These are phyloP conservation scores for Montipora sp. DNA, from an alignment of 64 coral and sea anemone species.

Conservation along the genomic window DNA sequence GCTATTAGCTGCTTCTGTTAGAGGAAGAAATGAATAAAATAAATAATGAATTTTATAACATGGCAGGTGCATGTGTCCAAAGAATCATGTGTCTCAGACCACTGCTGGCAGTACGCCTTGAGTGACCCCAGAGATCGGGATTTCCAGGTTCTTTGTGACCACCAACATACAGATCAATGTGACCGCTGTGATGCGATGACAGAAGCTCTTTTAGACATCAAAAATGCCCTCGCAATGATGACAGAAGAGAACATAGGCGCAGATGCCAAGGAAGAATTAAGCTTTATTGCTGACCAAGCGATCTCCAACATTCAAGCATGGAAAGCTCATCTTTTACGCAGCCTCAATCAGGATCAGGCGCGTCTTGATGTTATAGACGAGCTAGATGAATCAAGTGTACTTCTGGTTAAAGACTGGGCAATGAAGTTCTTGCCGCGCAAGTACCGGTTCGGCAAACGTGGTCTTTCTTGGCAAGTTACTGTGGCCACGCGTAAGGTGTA, in stretches of 20 bases:
- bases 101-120: constrained; percentile 5
- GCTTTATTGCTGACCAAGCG: neutral
- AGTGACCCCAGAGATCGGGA: neutral
- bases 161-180: neutral
- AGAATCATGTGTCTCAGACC: neutral
- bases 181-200: neutral
- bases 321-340: constrained; percentile 27
- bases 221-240: neutral
- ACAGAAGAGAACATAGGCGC: neutral
- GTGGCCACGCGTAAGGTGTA: constrained; percentile 12
- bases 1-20: neutral
- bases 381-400: neutral
- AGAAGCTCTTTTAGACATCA: neutral
- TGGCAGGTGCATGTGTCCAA: neutral
- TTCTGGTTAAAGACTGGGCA: constrained; percentile 31
- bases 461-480: constrained; percentile 39
- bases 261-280: constrained; percentile 12
- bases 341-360: constrained; percentile 49
- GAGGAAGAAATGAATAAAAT: neutral
- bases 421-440: constrained; percentile 38
- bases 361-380: constrained; percentile 1
- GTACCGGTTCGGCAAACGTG: constrained; percentile 17
- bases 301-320: constrained; percentile 21
- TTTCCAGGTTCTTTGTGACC: constrained; percentile 3
- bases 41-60: neutral